phyloP scores from a whole-genome alignment of 2,888 invertebrate genomes.

The Heliconius charithonia region DNA sequence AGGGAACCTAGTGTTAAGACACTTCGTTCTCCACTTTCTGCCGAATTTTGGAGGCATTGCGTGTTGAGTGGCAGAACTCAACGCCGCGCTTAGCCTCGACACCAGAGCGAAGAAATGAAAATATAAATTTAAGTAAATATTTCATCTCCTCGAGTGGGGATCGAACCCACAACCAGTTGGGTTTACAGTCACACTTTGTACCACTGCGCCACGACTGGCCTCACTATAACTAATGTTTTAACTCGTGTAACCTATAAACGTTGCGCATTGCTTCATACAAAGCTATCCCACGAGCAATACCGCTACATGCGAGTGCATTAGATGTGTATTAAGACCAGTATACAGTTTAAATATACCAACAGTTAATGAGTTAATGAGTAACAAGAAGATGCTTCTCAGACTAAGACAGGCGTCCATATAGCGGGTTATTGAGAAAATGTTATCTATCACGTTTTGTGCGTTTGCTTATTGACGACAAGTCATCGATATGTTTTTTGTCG shows the following conservation, averaged over 20 bases:
- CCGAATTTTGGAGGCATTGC: too few species aligned
- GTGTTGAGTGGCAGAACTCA: too few species aligned
- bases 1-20: too few species aligned
- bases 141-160: too few species aligned
- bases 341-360: constrained; percentile 24
- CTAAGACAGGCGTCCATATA: constrained; percentile 4
- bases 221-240: too few species aligned
- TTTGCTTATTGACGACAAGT: not conserved
- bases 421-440: not conserved
- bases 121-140: too few species aligned
- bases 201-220: too few species aligned
- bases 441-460: not conserved
- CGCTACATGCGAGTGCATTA: constrained; percentile 23
- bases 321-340: constrained; percentile 28
- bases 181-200: too few species aligned
- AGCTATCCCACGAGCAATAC: constrained; percentile 28
- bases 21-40: too few species aligned
- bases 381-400: constrained; percentile 10
- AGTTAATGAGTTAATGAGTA: constrained; percentile 3
- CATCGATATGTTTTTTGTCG: not conserved
- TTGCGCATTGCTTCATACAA: not conserved
- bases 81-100: too few species aligned
- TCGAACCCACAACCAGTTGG: too few species aligned
- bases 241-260: not conserved
- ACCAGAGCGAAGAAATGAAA: too few species aligned